Evolutionary conservation across 2,113 vertebrate species (phyloP).

Genomic region (Equus przewalskii): DNA sequence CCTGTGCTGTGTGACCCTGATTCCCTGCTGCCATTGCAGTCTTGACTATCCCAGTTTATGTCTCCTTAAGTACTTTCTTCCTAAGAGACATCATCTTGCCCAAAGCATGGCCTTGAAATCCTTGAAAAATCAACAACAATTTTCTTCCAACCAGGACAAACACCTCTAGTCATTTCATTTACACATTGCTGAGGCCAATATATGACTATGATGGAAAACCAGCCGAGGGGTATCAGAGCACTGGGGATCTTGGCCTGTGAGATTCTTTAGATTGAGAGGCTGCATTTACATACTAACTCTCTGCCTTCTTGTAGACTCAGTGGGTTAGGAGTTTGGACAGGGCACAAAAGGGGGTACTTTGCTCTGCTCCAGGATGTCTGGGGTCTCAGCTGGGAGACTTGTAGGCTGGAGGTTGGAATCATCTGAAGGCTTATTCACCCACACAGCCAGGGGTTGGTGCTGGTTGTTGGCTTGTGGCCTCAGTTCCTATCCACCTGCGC

Average conservation of each 20-base stretch:
- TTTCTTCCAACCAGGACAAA: neutral
- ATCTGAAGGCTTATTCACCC: neutral
- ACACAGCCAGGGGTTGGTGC: neutral
- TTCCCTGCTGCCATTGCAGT: neutral
- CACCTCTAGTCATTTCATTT: neutral
- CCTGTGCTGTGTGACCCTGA: neutral
- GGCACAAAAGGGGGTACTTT: neutral
- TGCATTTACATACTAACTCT: neutral
- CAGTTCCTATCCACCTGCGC: neutral
- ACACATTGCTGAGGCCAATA: neutral
- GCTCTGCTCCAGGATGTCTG: neutral
- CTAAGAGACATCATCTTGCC: neutral
- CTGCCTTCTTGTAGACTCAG: neutral
- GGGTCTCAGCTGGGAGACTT: neutral
- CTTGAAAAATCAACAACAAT: neutral
- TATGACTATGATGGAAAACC: neutral
- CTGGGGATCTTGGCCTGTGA: neutral
- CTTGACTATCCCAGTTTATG: neutral
- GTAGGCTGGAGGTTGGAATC: neutral
- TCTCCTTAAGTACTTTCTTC: neutral
- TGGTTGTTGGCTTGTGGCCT: neutral
- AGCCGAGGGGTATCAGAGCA: neutral
- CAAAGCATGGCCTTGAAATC: neutral
- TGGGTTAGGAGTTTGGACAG: neutral
- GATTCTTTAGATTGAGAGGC: neutral